Conservation (phyloP, 2,888 invertebrate genomes). For the Dioctria linearis region DNA sequence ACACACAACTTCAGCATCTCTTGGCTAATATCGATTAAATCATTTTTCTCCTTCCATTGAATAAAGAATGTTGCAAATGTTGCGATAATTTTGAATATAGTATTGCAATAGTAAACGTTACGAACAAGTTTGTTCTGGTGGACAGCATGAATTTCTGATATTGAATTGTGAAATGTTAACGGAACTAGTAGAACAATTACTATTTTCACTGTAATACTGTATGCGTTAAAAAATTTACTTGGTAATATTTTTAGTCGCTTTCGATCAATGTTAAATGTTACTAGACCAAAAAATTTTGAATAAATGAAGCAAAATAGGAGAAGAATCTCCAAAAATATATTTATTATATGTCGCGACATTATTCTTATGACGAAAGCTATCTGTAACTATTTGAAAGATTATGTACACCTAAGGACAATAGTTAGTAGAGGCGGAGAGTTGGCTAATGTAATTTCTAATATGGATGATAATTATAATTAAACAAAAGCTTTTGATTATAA, state of each 20-base stretch:
- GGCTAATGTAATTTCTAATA: no score
- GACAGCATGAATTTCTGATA: slow-evolving; percentile 4
- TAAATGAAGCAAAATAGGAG: slow-evolving; percentile 4
- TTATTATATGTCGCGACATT: no score
- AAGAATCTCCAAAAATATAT: background rate
- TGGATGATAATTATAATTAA: no score
- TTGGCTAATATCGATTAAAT: background rate
- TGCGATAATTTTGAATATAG: slow-evolving; percentile 7
- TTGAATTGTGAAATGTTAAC: background rate
- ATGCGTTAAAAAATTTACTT: background rate
- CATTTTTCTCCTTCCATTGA: slow-evolving; percentile 11
- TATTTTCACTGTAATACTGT: background rate
- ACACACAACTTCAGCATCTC: background rate
- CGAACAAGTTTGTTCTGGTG: slow-evolving; percentile 7
- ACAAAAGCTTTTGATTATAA: no score
- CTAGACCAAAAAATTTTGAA: slow-evolving; percentile 23
- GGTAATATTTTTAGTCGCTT: background rate
- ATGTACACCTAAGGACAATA: no score
- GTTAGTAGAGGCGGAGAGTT: no score
- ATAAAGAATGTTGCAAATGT: slow-evolving; percentile 17
- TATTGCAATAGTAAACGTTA: background rate
- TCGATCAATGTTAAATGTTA: slow-evolving; percentile 1
- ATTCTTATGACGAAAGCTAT: no score
- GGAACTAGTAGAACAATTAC: slow-evolving; percentile 3
- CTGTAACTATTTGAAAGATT: no score